Conservation (phyloP, 1,140 invertebrate species). For the Chironomus striatipennis region DNA sequence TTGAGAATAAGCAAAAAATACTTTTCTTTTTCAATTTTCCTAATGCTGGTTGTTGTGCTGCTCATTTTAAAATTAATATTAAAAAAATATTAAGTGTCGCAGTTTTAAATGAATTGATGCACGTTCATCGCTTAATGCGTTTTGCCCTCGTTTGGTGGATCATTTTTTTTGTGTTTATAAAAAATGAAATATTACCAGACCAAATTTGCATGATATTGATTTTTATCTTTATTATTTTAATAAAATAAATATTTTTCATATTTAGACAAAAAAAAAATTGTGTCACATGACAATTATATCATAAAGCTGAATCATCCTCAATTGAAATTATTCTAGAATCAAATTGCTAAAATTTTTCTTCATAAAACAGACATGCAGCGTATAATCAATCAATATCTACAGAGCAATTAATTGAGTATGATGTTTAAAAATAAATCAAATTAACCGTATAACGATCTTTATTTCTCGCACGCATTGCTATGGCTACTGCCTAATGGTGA, state of each 20-base stretch:
- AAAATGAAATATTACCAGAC: background rate
- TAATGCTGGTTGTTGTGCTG: background rate
- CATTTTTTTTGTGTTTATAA: background rate
- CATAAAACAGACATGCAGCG: background rate
- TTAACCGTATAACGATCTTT: background rate
- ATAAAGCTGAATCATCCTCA: background rate
- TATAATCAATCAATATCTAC: background rate
- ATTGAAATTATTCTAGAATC: no score
- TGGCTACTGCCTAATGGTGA: no score
- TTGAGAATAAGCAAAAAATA: background rate
- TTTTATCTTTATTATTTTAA: background rate
- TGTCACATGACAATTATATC: background rate
- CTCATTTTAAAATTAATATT: background rate
- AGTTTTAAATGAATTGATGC: constrained; percentile 8
- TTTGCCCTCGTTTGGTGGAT: background rate
- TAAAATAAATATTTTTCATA: background rate
- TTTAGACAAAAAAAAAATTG: background rate
- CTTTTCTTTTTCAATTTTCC: no score
- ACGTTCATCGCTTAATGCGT: background rate
- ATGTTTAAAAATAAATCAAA: background rate
- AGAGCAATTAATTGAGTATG: background rate
- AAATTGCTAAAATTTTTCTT: no score
- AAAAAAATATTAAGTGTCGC: background rate
- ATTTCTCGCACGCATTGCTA: no score
- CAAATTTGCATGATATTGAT: background rate